These are phyloP conservation scores for Phataginus tricuspis DNA, from an alignment of 2,797 vertebrate genomes.

Conservation along the genomic window DNA sequence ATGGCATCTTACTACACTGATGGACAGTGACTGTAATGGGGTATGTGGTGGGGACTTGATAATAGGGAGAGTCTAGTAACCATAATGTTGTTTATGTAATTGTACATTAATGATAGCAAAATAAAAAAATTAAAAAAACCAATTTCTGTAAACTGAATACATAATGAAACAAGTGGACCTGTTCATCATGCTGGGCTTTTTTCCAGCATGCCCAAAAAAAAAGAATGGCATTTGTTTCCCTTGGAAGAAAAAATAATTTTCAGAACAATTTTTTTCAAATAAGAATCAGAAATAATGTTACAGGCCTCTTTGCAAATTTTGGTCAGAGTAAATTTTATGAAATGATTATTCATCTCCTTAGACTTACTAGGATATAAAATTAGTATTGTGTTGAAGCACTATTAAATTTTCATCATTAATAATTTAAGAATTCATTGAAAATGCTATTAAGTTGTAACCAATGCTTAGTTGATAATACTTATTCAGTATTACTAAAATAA, in stretches of 20 bases:
- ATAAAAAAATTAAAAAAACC: no score
- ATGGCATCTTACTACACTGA: no score
- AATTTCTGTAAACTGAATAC: no score
- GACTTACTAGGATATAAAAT: background rate
- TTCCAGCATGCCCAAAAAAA: no score
- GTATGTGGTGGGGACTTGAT: no score
- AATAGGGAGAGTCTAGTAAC: no score
- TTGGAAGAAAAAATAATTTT: background rate
- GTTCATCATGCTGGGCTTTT: no score
- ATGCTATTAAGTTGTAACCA: background rate
- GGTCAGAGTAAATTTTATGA: background rate
- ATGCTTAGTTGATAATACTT: background rate
- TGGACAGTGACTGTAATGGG: no score
- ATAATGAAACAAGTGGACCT: no score
- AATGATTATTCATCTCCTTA: background rate
- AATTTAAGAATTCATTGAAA: constrained; percentile 31
- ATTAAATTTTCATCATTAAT: background rate
- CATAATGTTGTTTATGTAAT: no score
- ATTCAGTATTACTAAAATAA: background rate
- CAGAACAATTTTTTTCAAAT: background rate
- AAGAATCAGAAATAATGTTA: background rate
- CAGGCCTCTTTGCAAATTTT: background rate
- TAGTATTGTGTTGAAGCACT: background rate
- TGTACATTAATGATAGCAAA: no score
- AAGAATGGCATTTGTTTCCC: background rate